Base-by-base conservation (phyloP, 2,797 vertebrate species). In the Paramormyrops hopkinsi region DNA sequence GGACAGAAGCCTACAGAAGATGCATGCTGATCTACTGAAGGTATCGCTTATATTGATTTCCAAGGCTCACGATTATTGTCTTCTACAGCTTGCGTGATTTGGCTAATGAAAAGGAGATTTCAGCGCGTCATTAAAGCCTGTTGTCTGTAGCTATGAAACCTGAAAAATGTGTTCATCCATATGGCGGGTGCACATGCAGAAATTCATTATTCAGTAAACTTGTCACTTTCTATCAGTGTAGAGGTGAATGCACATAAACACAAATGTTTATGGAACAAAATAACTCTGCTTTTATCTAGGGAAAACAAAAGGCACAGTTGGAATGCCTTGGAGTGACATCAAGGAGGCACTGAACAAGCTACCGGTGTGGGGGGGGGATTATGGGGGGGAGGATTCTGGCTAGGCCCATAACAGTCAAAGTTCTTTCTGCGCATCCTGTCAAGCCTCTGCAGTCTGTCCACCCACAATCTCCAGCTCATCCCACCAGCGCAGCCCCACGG, bases 131-230 rank as follows among this genome's bases (percentile, higher is more conserved):
- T 62, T 89, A 48, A 89, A 51, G 46, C 84, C 48, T 37, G 22
- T n/a, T 11, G 29, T 62, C 25, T 53, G 59, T 17, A 79, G 7
- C 9, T 76, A 88, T 37, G 46, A 89, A 41, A 87, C 48, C 62
- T 50, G n/a, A 62, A 1, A 88, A 46, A 88, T 48, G 86, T 87
- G 50, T 87, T 50, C 48, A 41, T 33, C 12, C 46, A 65, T 14
- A 87, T 89, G 87, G 7, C 85, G 48, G 29, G 54, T 48, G 54
- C 25, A 69, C 82, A 44, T 87, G 56, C 53, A 46, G 44, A 12
- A 46, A 90, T 90, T 62, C 88, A 89, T 90, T 91, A 91, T 90
- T 91, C 88, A 89, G 51, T 89, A 88, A 91, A 86, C 83, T 86
- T 88, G 89, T 89, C 90, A 88, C 22, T 82, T 6, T 46, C 51